phyloP scores from a whole-genome alignment of 2,797 vertebrate genomes.

The Cossypha heuglini region DNA sequence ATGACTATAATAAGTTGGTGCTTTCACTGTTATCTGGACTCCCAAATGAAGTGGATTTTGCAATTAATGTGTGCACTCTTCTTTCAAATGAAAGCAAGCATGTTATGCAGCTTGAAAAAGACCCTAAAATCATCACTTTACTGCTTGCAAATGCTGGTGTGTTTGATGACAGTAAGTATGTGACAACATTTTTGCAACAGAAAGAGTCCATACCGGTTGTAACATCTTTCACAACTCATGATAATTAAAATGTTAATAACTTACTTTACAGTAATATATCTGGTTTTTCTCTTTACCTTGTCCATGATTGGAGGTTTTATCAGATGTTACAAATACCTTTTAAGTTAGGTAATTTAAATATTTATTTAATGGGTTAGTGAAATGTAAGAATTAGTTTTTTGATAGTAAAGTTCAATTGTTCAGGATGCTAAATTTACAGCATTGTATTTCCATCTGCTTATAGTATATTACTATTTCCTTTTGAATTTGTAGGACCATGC shows the following conservation, averaged over 20 bases:
- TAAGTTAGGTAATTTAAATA: neutral
- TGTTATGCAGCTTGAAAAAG: conserved; percentile 99
- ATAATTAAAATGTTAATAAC: neutral
- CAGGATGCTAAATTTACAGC: neutral
- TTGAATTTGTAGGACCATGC: neutral
- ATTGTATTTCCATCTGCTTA: neutral
- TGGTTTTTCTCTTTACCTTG: neutral
- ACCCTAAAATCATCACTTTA: conserved; percentile 97
- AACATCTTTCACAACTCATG: neutral
- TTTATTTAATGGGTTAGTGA: neutral
- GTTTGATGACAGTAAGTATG: conserved; percentile 94
- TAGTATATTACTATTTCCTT: neutral
- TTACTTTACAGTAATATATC: neutral
- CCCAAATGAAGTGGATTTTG: conserved; percentile 99
- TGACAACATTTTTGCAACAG: neutral
- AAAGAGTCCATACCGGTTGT: neutral
- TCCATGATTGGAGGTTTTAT: neutral
- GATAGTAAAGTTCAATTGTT: neutral
- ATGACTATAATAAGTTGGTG: conserved; percentile 99
- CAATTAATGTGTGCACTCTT: conserved; percentile 98
- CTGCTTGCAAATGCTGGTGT: conserved; percentile 96
- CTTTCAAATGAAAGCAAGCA: conserved; percentile 99
- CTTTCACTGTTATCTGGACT: conserved; percentile 98
- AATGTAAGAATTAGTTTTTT: neutral
- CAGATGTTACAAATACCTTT: neutral